Base-by-base conservation (phyloP, 2,888 invertebrate species). In the Odontocolon sp. region DNA sequence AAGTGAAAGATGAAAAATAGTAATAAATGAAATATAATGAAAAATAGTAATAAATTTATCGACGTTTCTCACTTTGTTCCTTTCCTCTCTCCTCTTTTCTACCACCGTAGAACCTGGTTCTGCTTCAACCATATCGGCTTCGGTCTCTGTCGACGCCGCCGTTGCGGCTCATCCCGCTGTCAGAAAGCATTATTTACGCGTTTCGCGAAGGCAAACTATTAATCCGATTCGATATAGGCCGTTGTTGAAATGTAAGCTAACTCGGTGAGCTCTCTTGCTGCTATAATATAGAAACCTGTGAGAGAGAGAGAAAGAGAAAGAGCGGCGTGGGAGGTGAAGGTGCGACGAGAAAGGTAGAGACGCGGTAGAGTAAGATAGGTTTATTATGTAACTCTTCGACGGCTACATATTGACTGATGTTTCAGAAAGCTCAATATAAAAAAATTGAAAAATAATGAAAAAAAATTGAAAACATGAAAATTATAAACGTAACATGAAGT, bases 141-240 rank as follows among this genome's bases (percentile, higher is more conserved):
- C 45, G 45, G 61, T 45, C 61, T 45, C 61, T 31, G 61, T 45
- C 61, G 45, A 61, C 61, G 40, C 33, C 45, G 45, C 45, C 31
- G 61, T 45, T 9, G 18, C 9, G n/a, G n/a, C n/a, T n/a, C n/a
- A n/a, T 52, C 40, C 82, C 79, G 80, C 83, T 84, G 85, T 84
- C 84, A 84, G 81, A 54, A 57, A 74, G 83, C 81, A 83, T 85
- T 85, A 85, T 85, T 85, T 84, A 84, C 85, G 84, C 81, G 80
- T 84, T 84, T 83, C 83, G 83, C 85, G 84, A 83, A 79, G 80
- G 84, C 79, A 18, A 79, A 80, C 83, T 84, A 84, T 84, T 84
- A 83, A 84, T 83, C 83, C 83, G 77, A 72, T 72, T 78, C 82
- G 84, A 83, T 83, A 80, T 84, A 81, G 82, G 79, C 59, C 40